Evolutionary conservation across 1,140 invertebrate species (phyloP), one percentile per base, ranked within the genome.

Genomic region (Physella acuta): DNA sequence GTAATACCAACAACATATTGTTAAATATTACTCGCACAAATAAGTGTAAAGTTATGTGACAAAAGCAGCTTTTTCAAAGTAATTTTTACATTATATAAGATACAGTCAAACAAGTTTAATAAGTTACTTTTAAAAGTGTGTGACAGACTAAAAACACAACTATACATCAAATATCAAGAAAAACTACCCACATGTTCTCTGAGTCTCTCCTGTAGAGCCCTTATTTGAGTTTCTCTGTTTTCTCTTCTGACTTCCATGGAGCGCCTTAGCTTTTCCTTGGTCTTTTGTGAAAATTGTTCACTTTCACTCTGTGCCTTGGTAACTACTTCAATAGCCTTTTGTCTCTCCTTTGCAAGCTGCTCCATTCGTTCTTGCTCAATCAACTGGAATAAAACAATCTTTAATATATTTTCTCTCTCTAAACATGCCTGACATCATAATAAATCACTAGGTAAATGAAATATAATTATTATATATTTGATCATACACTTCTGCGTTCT

Each of bases 291-390:
- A 83, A 95, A 95, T 76, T 89, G 89, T 74, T 88, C 89, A 75
- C 91, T 93, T 75, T 94, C 90, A 84, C 95, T 93, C 81, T 93
- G 91, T 75, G 91, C 92, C 85, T 95, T 95, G 72, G 91, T 91
- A 51, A 92, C 90, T n/a, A 92, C 92, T 76, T 94, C 93, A 79
- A 95, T 92, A 71, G 95, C 92, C 85, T 93, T 93, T 85, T 93
- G 89, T 81, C 94, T 91, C 58, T 91, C 90, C 71, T 79, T 78
- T 8, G 91, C 89, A 65, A 95, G 87, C 67, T 90, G 89, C 11
- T 92, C 92, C 82, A 95, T 89, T 84, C 93, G 94, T 79, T 91
- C 90, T 55, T 90, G 89, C 85, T 94, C 93, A 82, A 95, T 84
- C 71, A 91, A 92, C 92, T 92, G 83, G 86, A 71, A 70, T 71